A percentile compares a stretch with the other conserved stretches of the same genome.
These are phyloP conservation scores for Chelon auratus DNA, from an alignment of 2,797 vertebrate species.

Conservation along the genomic window DNA sequence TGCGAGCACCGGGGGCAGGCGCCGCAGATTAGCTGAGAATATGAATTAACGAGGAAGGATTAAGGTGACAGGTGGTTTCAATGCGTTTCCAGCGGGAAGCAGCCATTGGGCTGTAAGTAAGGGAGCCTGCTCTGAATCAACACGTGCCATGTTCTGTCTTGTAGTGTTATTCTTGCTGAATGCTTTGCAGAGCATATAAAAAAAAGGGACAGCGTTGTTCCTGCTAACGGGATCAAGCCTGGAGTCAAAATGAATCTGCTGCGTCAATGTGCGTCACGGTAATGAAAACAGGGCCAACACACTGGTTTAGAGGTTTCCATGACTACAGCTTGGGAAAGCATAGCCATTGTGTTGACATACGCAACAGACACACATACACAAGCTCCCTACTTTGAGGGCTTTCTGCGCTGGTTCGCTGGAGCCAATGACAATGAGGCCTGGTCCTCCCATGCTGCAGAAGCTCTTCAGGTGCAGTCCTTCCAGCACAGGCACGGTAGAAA, in stretches of 20 bases:
- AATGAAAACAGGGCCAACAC: slow-evolving; percentile 39
- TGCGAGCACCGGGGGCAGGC: slow-evolving; percentile 42
- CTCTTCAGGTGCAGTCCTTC: slow-evolving; percentile 93
- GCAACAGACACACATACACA: slow-evolving; percentile 18
- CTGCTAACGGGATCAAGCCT: slow-evolving; percentile 44
- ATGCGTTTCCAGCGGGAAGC: slow-evolving; percentile 39
- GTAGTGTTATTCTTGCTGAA: slow-evolving; percentile 58
- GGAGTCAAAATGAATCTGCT: slow-evolving; percentile 36
- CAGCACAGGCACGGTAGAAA: slow-evolving; percentile 93
- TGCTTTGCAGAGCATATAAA: slow-evolving; percentile 42
- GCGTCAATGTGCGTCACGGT: slow-evolving; percentile 54
- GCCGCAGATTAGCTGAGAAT: slow-evolving; percentile 55
- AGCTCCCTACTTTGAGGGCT: slow-evolving; percentile 92
- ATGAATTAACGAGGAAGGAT: slow-evolving; percentile 64
- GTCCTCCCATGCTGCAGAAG: slow-evolving; percentile 98
- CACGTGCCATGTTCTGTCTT: slow-evolving; percentile 58
- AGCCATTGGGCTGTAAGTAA: slow-evolving; percentile 33
- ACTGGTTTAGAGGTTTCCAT: slow-evolving; percentile 61
- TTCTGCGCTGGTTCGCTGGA: slow-evolving; percentile 96
- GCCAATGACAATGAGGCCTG: slow-evolving; percentile 94
- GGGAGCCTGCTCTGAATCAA: slow-evolving; percentile 64
- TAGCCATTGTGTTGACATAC: slow-evolving; percentile 22
- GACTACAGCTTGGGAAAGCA: slow-evolving; percentile 24
- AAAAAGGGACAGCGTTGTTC: slow-evolving; percentile 29
- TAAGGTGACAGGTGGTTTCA: slow-evolving; percentile 59